Evolutionary conservation across 2,113 vertebrate genomes (phyloP).

Genomic region (Lichenostomus cassidix): DNA sequence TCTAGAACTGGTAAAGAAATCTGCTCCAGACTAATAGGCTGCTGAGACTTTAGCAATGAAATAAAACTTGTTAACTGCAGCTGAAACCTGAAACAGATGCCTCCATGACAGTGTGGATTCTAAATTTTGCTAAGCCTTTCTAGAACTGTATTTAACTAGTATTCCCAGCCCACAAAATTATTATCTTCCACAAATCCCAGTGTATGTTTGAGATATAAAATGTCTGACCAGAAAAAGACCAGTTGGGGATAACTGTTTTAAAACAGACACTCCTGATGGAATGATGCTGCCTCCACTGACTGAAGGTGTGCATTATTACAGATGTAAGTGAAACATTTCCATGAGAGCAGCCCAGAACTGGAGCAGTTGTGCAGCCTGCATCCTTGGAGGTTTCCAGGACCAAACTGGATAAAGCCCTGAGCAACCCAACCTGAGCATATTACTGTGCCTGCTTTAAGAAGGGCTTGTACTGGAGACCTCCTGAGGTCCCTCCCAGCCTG

Average conservation of each 20-base stretch:
- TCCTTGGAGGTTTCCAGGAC: background rate
- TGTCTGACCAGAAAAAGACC: background rate
- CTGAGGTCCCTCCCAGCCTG: background rate
- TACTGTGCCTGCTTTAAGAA: background rate
- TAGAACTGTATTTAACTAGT: background rate
- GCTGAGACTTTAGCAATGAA: background rate
- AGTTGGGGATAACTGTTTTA: background rate
- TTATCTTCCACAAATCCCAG: background rate
- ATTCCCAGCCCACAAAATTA: background rate
- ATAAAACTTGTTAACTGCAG: background rate
- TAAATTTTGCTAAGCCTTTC: background rate
- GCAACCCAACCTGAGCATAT: background rate
- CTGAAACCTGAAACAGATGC: background rate
- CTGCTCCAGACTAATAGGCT: background rate
- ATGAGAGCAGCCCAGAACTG: background rate
- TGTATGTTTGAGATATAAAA: background rate
- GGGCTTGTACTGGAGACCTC: background rate
- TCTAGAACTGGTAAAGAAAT: background rate
- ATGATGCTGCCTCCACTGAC: background rate
- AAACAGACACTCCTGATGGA: background rate
- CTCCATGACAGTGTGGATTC: background rate
- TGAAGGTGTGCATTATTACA: background rate
- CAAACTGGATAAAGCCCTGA: background rate
- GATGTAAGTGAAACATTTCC: background rate
- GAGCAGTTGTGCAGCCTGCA: background rate